Percentiles rank a stretch among this genome's conserved stretches.
phyloP scores from a whole-genome alignment of 2,888 invertebrate species.

The Gibbula magus region DNA sequence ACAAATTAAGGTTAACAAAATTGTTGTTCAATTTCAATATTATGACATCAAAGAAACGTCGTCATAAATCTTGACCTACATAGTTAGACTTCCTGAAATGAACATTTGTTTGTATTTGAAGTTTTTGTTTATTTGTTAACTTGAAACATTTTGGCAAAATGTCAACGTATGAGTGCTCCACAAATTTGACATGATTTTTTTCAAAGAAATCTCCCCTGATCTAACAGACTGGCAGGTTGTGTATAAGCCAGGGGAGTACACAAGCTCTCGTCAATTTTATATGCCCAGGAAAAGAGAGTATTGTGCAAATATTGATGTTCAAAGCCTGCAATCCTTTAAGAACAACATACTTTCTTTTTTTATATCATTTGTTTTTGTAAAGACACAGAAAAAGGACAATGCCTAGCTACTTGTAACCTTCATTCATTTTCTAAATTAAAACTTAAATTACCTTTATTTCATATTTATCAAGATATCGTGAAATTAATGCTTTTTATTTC shows the following conservation, averaged over 20 bases:
- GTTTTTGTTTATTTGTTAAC: constrained; percentile 9
- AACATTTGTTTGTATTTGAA: neutral
- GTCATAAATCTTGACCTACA: constrained; percentile 8
- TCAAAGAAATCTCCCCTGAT: constrained; percentile 9
- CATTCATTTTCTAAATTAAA: too few species aligned
- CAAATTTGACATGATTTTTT: constrained; percentile 16
- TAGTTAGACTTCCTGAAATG: constrained; percentile 7
- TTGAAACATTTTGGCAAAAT: constrained; percentile 18
- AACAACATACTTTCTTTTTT: too few species aligned
- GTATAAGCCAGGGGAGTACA: neutral
- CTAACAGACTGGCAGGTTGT: constrained; percentile 1
- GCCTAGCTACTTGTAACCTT: too few species aligned
- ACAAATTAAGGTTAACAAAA: too few species aligned
- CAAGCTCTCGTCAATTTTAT: neutral
- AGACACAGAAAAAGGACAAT: too few species aligned
- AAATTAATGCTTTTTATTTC: too few species aligned
- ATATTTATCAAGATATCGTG: too few species aligned
- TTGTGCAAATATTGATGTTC: neutral
- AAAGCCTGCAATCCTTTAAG: neutral
- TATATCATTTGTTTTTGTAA: too few species aligned
- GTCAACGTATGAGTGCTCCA: neutral
- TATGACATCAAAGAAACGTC: neutral
- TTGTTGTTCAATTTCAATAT: neutral
- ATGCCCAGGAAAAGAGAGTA: neutral
- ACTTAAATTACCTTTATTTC: too few species aligned